Evolutionary conservation across 2,888 invertebrate genomes (phyloP), one percentile per base, ranked within the genome.

Genomic region (Cheiracanthium punctorium): DNA sequence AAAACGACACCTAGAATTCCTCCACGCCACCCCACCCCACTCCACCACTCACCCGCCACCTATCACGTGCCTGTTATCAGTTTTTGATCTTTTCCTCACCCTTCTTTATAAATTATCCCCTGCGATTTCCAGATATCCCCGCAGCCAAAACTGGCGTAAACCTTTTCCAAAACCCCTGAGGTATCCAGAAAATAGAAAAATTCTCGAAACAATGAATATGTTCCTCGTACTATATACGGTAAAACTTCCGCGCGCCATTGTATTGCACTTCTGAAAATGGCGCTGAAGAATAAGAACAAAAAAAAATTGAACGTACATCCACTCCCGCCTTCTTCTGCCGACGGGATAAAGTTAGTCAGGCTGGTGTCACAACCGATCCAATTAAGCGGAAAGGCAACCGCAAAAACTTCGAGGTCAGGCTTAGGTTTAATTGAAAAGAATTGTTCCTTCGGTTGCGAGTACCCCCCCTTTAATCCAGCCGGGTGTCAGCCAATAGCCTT

Each of bases 351-450:
- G 5, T n/a, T 64, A 85, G 84, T 69, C 79, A 74, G 69, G 32
- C 10, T 24, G 77, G 72, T 77, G 77, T 85, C 84, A 74, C 74
- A 48, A 74, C 69, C 69, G 52, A 85, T 79, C 79, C 84, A 85
- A 85, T 85, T 85, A 85, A 74, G 73, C 30, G 70, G 75, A 82
- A 70, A 82, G 72, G 81, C 72, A 72, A 72, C 72, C 77, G 67
- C 76, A 85, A 85, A 79, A 79, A 67, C 43, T 82, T 82, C 58
- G 70, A 69, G 43, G 29, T 32, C 58, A 76, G 74, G 87, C 87
- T 87, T 87, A 87, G 37, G 69, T 81, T 87, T 87, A 87, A 87
- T 87, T 87, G 87, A 87, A 81, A 87, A 81, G 87, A 87, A 87
- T 87, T 70, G 87, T 87, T 65, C 73, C 17, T 58, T 58, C 58